These are phyloP conservation scores for Buteo buteo DNA, from an alignment of 2,113 vertebrate genomes.

Conservation along the genomic window DNA sequence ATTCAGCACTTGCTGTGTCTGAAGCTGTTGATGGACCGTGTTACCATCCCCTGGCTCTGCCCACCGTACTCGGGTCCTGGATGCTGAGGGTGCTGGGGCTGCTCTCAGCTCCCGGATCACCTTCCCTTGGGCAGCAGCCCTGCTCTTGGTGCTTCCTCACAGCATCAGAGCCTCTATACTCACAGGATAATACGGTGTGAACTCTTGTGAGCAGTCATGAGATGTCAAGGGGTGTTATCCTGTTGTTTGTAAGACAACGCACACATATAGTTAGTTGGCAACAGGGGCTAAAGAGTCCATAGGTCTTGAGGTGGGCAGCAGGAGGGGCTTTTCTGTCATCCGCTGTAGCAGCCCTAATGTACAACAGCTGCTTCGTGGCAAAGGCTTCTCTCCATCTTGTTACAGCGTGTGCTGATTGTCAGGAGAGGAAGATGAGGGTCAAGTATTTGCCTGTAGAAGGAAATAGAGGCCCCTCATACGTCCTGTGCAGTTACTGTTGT, in stretches of 20 bases:
- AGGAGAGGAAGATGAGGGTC: not conserved
- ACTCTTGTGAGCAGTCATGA: not conserved
- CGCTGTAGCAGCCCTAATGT: not conserved
- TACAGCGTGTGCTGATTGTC: not conserved
- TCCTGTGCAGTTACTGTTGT: not conserved
- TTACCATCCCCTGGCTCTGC: not conserved
- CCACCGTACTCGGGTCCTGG: too few species aligned
- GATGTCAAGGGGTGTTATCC: not conserved
- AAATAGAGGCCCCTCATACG: not conserved
- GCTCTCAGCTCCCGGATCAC: not conserved
- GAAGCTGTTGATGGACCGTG: not conserved
- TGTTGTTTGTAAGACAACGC: not conserved
- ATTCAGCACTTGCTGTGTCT: not conserved
- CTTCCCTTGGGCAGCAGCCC: not conserved
- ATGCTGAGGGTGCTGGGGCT: not conserved
- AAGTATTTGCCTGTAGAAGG: not conserved
- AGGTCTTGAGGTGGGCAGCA: not conserved
- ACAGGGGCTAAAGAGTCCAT: not conserved
- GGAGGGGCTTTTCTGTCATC: not conserved
- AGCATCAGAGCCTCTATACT: not conserved
- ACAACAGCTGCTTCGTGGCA: not conserved
- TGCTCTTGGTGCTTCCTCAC: not conserved
- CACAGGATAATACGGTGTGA: not conserved
- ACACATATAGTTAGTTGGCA: not conserved
- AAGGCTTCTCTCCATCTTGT: not conserved